A percentile compares a stretch with the other conserved stretches of the same genome.
Evolutionary conservation across 2,113 vertebrate species (phyloP).

Genomic region (Nycticryphes semicollaris): DNA sequence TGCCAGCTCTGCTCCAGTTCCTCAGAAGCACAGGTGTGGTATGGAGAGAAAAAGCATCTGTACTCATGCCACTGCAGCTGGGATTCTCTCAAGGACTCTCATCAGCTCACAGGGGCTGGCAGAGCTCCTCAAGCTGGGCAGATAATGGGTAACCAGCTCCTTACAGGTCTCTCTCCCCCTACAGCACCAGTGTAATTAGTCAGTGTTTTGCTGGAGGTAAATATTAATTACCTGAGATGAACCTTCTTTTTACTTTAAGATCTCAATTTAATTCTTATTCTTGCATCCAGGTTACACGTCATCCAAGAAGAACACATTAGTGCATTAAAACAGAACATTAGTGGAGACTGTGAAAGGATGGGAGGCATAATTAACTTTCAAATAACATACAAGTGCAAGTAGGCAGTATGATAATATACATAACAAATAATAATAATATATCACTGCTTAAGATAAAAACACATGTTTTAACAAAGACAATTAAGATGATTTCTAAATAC

Average conservation of each 20-base stretch:
- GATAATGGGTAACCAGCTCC: conserved; percentile 31
- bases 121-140: conserved; percentile 32
- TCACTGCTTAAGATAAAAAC: neutral
- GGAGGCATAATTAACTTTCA: conserved; percentile 55
- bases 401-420: conserved; percentile 30
- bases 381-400: conserved; percentile 27
- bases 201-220: conserved; percentile 36
- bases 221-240: conserved; percentile 54
- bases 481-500: conserved; percentile 14
- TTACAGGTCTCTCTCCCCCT: neutral
- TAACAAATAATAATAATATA: conserved; percentile 55
- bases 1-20: neutral
- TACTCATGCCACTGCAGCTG: neutral
- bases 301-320: conserved; percentile 23
- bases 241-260: conserved; percentile 32
- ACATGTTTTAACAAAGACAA: conserved; percentile 9
- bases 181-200: conserved; percentile 11
- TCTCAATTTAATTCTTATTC: conserved; percentile 46
- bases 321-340: conserved; percentile 40
- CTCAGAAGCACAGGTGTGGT: neutral
- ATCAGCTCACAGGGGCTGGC: neutral
- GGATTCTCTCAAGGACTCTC: conserved; percentile 1
- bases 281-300: neutral
- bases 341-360: conserved; percentile 2
- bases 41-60: neutral